These are phyloP conservation scores for Drosophila koepferae DNA, from an alignment of 2,888 invertebrate species.

Conservation along the genomic window DNA sequence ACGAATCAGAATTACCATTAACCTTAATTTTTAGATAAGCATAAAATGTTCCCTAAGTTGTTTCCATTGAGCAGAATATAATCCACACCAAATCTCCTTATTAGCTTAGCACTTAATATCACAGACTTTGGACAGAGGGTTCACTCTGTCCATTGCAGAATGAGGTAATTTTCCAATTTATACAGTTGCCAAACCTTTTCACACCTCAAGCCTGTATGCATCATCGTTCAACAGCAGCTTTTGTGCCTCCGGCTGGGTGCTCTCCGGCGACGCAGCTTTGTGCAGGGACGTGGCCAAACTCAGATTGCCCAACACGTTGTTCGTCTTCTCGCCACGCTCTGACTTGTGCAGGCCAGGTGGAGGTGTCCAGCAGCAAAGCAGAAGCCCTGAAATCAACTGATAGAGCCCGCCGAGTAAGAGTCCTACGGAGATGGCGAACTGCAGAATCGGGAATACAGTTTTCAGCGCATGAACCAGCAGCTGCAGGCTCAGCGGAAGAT, in stretches of 20 bases:
- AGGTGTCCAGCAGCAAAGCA: constrained; percentile 75
- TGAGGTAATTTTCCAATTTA: constrained; percentile 22
- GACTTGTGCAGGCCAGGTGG: constrained; percentile 49
- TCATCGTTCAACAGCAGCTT: constrained; percentile 42
- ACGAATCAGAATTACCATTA: constrained; percentile 48
- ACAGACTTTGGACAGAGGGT: constrained; percentile 45
- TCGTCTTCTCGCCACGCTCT: constrained; percentile 42
- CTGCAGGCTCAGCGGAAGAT: constrained; percentile 85
- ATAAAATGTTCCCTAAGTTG: constrained; percentile 76
- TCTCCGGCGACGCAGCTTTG: constrained; percentile 35
- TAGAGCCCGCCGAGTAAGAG: constrained; percentile 86
- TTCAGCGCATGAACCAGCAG: constrained; percentile 86
- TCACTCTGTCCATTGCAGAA: constrained; percentile 23
- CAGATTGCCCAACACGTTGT: constrained; percentile 27
- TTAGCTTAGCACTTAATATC: constrained; percentile 61
- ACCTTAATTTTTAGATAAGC: constrained; percentile 68
- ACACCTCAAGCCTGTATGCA: constrained; percentile 34
- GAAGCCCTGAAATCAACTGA: constrained; percentile 83
- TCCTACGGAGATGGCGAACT: constrained; percentile 85
- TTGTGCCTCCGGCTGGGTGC: constrained; percentile 50
- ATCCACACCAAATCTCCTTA: constrained; percentile 64
- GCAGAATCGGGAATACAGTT: constrained; percentile 86
- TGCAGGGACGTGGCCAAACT: constrained; percentile 39
- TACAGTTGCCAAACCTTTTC: constrained; percentile 2
- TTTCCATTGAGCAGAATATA: constrained; percentile 69